Conservation (phyloP, 1,140 invertebrate genomes). For the Cotesia chilonis region DNA sequence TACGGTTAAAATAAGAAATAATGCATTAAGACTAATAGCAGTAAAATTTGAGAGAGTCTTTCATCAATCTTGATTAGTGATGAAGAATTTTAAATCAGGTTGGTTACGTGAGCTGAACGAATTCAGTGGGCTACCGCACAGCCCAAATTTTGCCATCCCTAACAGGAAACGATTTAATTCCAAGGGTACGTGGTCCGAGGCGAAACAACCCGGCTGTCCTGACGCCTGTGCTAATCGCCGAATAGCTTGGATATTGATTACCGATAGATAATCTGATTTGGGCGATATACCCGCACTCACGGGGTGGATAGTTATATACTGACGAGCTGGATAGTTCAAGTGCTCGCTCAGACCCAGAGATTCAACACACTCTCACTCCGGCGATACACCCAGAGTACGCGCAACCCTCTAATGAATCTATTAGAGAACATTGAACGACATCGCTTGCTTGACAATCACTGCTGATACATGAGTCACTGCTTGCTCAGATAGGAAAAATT, state of each 20-base stretch:
- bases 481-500: background rate
- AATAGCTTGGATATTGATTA: conserved; percentile 56
- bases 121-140: conserved; percentile 24
- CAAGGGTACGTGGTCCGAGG: conserved; percentile 14
- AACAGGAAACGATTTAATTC: conserved; percentile 25
- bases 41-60: background rate
- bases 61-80: conserved; percentile 12
- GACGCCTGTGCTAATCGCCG: conserved; percentile 40
- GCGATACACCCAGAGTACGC: conserved; percentile 29
- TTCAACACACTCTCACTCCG: conserved; percentile 33
- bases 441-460: conserved; percentile 49
- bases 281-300: conserved; percentile 36
- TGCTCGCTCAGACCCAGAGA: conserved; percentile 37
- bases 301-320: conserved; percentile 30
- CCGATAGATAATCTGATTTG: conserved; percentile 56
- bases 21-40: background rate
- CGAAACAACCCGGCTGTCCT: conserved; percentile 6
- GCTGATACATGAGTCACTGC: conserved; percentile 20
- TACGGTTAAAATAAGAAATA: background rate
- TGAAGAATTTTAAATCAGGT: conserved; percentile 17
- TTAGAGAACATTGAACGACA: conserved; percentile 48
- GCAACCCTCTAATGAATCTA: conserved; percentile 57
- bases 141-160: background rate
- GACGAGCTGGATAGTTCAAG: conserved; percentile 39
- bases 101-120: conserved; percentile 22